Evolutionary conservation across 2,888 invertebrate genomes (phyloP), one percentile per base, ranked within the genome.

Genomic region (Patella caerulea): DNA sequence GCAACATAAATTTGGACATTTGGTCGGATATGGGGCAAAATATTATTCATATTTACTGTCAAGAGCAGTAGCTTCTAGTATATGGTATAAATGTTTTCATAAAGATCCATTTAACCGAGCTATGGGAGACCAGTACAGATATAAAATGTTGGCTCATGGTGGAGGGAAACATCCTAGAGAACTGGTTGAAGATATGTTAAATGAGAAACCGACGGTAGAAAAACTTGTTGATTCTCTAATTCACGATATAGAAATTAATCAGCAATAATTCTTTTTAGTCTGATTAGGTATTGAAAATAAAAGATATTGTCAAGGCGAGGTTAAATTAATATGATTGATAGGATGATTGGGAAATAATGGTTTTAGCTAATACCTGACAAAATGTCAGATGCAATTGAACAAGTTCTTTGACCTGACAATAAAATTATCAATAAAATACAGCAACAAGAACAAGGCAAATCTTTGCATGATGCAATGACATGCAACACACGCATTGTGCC

Each of bases 41-140:
- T 99, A 99, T 93, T 99, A 99, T 92, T 96, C 99, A 0, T 99
- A 99, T 93, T 93, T 99, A 82, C 96, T 98, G 88, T 98, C 99
- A 0, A 94, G 96, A 87, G 97, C 98, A 12, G 94, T 98, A 74
- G 98, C 98, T 0, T 96, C 97, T 78, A 95, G 95, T 93, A 96
- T 98, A 82, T 99, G 98, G 98, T 95, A 96, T 90, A 94, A 94
- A 29, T 95, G 96, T 91, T 98, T 99, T 90, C 94, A 95, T 87
- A 90, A 92, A 0, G 95, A 96, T 79, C 92, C 92, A 1, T 91
- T 91, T 78, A 89, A 83, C 84, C 89, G 89, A 5, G 86, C 91
- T n/a, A 94, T 95, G 53, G 98, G 98, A 0, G 95, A 96, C 86
- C 93, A 93, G 81, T 96, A 96, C 87, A 93, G 97, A 15, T 92